Evolutionary conservation across 2,888 invertebrate genomes (phyloP), one percentile per base, ranked within the genome.

Genomic region (Argyra leucocephala): DNA sequence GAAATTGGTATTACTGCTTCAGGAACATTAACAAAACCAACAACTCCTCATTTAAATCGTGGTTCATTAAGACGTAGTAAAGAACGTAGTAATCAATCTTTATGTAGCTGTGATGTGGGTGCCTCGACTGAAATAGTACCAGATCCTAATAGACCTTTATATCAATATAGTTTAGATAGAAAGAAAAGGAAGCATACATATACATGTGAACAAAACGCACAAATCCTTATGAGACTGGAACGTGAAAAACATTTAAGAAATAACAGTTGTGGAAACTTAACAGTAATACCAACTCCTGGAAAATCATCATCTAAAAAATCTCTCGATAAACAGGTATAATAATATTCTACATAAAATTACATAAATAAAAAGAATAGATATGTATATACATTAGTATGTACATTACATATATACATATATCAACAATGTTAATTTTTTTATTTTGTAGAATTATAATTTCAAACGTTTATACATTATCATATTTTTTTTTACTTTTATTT

Each of bases 161-260:
- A 77, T 70, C 81, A 82, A 69, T 82, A 79, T 71, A 82, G 82
- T 70, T 72, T 83, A 72, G 83, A 83, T 73, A 74, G 79, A 15
- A 76, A 77, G 57, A 76, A 75, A 65, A 78, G 76, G 70, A 76
- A 80, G 64, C 82, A 82, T 72, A 80, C 81, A 48, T 82, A 81
- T 72, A 80, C 77, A 66, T 82, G 82, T 73, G 82, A 82, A 70
- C 82, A 82, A 70, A 81, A 81, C 70, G 80, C 81, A 69, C 80
- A 80, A 73, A 79, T 81, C 70, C 74, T 81, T 70, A 76, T 81
- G 74, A 75, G 80, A 72, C 72, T 80, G 70, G 80, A 79, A 73
- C 76, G 78, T 67, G 80, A 80, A 66, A 76, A 78, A 48, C 74
- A 75, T 73, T 73, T 76, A 63, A 78, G 75, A 72, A 65, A 62